These are phyloP conservation scores for Halocynthia aurantium DNA, from an alignment of 23 tunicate genomes.

Conservation along the genomic window DNA sequence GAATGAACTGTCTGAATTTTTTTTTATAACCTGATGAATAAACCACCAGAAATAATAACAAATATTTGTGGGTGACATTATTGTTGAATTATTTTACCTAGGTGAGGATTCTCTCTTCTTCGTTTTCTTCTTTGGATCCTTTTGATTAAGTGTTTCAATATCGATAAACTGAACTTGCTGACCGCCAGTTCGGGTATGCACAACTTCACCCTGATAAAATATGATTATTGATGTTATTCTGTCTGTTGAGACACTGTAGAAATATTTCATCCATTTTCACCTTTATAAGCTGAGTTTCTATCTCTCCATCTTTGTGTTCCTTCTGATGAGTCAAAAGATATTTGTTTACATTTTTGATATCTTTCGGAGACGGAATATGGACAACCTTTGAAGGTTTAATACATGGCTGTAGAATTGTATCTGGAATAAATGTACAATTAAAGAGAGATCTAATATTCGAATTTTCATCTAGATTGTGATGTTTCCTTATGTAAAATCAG, in stretches of 20 bases:
- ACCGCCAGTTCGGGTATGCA: conserved; percentile 93
- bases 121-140: conserved; percentile 48
- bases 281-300: conserved; percentile 92
- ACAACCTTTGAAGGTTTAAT: conserved; percentile 72
- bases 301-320: conserved; percentile 63
- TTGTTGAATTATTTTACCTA: background rate
- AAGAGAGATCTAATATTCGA: background rate
- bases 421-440: conserved; percentile 4
- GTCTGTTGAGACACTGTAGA: too few relatives aligned
- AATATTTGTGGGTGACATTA: background rate
- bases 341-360: conserved; percentile 63
- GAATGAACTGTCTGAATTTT: too few relatives aligned
- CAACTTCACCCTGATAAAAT: conserved; percentile 75
- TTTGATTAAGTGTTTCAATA: conserved; percentile 80
- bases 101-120: conserved; percentile 24
- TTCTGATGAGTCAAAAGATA: conserved; percentile 95
- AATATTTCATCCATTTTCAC: conserved; percentile 10
- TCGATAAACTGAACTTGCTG: conserved; percentile 97
- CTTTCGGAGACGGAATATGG: conserved; percentile 85
- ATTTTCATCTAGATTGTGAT: too few relatives aligned
- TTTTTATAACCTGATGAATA: too few relatives aligned
- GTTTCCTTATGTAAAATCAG: too few relatives aligned
- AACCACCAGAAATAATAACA: background rate
- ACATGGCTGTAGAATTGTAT: conserved; percentile 80
- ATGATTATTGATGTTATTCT: too few relatives aligned